Conservation (phyloP, 2,113 vertebrate species). For the Phoenicopterus ruber region DNA sequence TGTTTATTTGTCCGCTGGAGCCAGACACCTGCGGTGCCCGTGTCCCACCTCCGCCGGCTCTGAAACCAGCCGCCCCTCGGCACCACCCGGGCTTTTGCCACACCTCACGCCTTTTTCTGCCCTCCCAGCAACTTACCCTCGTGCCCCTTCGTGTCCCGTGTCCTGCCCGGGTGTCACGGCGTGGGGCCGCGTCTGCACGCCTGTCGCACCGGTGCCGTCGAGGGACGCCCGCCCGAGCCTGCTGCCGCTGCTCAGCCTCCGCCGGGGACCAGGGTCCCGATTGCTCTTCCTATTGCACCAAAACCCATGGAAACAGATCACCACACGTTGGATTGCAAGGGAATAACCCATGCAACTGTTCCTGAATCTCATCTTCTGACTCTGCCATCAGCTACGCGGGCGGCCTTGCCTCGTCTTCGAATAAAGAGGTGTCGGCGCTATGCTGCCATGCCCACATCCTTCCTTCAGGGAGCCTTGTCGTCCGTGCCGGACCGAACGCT, state of each 20-base stretch:
- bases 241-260: neutral
- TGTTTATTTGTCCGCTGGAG: neutral
- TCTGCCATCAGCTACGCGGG: neutral
- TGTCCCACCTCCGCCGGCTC: accelerated
- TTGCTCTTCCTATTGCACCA: neutral
- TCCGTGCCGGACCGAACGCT: neutral
- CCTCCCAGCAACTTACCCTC: neutral
- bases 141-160: accelerated
- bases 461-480: neutral
- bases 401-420: neutral
- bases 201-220: accelerated
- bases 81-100: neutral
- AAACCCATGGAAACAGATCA: neutral
- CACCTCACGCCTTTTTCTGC: neutral
- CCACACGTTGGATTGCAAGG: neutral
- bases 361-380: neutral
- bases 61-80: neutral
- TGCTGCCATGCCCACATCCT: neutral
- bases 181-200: accelerated
- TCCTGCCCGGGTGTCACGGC: neutral
- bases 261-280: accelerated
- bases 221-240: neutral
- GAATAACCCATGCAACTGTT: accelerated
- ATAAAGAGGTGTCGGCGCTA: neutral
- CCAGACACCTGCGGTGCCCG: accelerated